Evolutionary conservation across 2,797 vertebrate genomes (phyloP), one percentile per base, ranked within the genome.

Genomic region (Picus viridis): DNA sequence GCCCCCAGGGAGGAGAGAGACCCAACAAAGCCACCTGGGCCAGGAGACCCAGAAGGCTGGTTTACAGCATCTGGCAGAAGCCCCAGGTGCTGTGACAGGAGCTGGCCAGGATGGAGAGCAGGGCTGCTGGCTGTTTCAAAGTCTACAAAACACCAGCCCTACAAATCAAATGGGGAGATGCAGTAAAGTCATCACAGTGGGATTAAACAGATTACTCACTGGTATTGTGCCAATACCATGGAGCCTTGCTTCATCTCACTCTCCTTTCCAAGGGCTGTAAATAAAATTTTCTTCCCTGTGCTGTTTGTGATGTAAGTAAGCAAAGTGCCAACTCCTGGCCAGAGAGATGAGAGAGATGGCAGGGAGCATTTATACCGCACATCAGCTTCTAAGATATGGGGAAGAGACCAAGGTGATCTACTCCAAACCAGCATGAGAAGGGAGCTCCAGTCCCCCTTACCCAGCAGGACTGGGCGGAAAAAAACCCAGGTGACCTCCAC

Each of bases 81-180:
- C 34, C 86, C 59, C 63, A 81, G 70, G 53, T 76, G 36, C 47
- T 70, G 43, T 39, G 74, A 45, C 49, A n/a, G 36, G 64, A 69
- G 41, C 8, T 39, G 34, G 36, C 12, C 63, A 57, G 56, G 67
- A 53, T 6, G 34, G 32, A 75, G 54, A 72, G 27, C 53, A 83
- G 59, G 68, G 24, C 53, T 69, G 27, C 63, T 70, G 53, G 14
- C 32, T 61, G 23, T 76, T 86, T 92, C 53, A 67, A 72, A 86
- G 29, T 12, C 67, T 61, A 18, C 30, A 32, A 39, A 68, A 41
- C 59, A 54, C 16, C 43, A 27, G 26, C 32, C 24, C 45, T 34
- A 19, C 88, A 94, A 95, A 93, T 93, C 83, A 91, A 76, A 70
- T 7, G 16, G 27, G 32, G 64, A 86, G 53, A 73, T 16, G 15